Base-by-base conservation (phyloP, 2,888 invertebrate species). In the Hecatera dysodea region DNA sequence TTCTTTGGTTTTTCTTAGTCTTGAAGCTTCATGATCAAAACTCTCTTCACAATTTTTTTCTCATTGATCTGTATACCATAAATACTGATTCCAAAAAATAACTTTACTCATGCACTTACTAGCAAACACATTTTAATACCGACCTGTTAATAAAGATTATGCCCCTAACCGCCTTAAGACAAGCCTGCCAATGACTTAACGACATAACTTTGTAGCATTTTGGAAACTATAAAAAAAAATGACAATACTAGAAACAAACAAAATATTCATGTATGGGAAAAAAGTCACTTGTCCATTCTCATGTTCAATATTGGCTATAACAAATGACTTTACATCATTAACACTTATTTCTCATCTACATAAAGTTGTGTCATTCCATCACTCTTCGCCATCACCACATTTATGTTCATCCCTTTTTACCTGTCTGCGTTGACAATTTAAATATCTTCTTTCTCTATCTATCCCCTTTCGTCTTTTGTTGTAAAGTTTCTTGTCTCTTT, bases 281-380 rank as follows among this genome's bases (percentile, higher is more conserved):
- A 67, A 53, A 29, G 3, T 63, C 5, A 46, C 12, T 17, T 60
- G 11, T 55, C 42, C 12, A 56, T 85, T 85, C 75, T 52, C 78
- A 83, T 62, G 29, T 67, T 39, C 24, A 65, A 72, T 44, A 69
- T 63, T 79, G 75, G 68, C 61, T 72, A 76, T 62, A 86, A 64
- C 72, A 80, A 82, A 75, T 78, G 33, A 53, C 48, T 55, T 64
- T 63, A n/a, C n/a, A 72, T 46, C 24, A 64, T 73, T 84, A 68
- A 53, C 73, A 78, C 73, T 59, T 77, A 42, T 57, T 63, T 27
- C 42, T 60, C 57, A 82, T 79, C 77, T 75, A 63, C 78, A 82
- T 82, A 75, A 64, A 57, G 19, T 52, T 50, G 56, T 24, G 76
- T 76, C 81, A 73, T 27, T 86, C 77, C 72, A 82, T 86, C 75